Evolutionary conservation across 2,797 vertebrate genomes (phyloP), one percentile per base, ranked within the genome.

Genomic region (Capromys pilorides): DNA sequence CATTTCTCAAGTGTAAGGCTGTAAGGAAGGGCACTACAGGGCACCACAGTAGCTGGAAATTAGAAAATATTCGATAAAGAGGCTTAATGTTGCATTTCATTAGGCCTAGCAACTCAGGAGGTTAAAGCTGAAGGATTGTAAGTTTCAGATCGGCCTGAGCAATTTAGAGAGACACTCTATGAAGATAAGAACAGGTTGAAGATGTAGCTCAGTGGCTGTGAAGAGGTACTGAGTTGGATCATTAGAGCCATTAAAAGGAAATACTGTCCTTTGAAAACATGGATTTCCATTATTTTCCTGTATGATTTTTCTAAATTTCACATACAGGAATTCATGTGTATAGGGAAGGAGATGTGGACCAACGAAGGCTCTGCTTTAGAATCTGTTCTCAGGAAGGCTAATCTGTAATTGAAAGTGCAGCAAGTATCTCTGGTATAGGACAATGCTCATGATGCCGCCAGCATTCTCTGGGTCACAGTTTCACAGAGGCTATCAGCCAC

Each of bases 341-440:
- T 1, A 26, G 8, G n/a, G 26, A 84, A 66, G 28, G 41, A 31
- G 10, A 69, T 19, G 54, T 39, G 21, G 33, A 67, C 61, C 26
- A 18, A 1, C n/a, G 14, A 88, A 22, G 9, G 19, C 28, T 90
- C 31, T 67, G 71, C 66, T 89, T 79, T 87, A 86, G 19, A 81
- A 79, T 79, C 12, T 93, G 57, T 67, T 95, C 54, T 94, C 64
- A 73, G 33, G 64, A 79, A 89, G 16, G 6, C 26, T 69, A 75
- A 14, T 26, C 41, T 67, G 9, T 79, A 80, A 84, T 31, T 79
- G 26, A 82, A 92, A 92, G 33, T 57, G 80, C 45, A 92, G 61
- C 49, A 51, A 82, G 11, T n/a, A 22, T 36, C 64, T 88, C 51
- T 81, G n/a, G 33, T 57, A 59, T 18, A 75, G 51, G 22, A 14